Evolutionary conservation across 2,888 invertebrate genomes (phyloP).

Genomic region (Cistogaster globosa): DNA sequence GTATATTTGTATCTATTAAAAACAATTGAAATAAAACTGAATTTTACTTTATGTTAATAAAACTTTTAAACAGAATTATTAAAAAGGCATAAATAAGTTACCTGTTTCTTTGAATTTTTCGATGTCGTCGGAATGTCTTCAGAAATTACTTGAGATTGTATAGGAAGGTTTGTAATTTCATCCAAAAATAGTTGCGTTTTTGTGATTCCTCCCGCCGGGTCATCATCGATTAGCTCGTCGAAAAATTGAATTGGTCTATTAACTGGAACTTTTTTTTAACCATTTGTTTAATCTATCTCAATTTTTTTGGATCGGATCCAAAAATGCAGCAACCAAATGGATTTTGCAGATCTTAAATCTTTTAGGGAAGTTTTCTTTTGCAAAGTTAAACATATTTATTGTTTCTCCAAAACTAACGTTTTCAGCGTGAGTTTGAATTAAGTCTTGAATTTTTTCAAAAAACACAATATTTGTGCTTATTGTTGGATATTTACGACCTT

Average conservation of each 20-base stretch:
- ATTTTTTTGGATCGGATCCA: constrained; percentile 13
- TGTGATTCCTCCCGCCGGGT: not conserved
- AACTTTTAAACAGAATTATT: too few species aligned
- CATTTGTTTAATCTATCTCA: not conserved
- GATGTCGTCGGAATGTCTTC: not conserved
- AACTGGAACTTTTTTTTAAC: too few species aligned
- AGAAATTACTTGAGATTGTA: not conserved
- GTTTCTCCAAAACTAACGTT: not conserved
- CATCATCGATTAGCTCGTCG: not conserved
- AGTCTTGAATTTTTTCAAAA: not conserved
- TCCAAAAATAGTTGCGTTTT: not conserved
- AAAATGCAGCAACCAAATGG: constrained; percentile 4
- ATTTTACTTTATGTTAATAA: too few species aligned
- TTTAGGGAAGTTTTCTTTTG: not conserved
- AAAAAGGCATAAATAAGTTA: not conserved
- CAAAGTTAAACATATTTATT: not conserved
- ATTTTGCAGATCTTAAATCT: not conserved
- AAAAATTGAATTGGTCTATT: not conserved
- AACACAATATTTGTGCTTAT: constrained; percentile 16
- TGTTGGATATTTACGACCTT: constrained; percentile 8
- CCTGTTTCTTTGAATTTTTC: not conserved
- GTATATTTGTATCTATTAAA: too few species aligned
- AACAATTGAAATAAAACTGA: not conserved
- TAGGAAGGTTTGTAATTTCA: not conserved
- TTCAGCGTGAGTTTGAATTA: not conserved